A percentile compares a stretch with the other conserved stretches of the same genome.
phyloP scores from a whole-genome alignment of 2,113 vertebrate species.

The Haliaeetus leucogaster region DNA sequence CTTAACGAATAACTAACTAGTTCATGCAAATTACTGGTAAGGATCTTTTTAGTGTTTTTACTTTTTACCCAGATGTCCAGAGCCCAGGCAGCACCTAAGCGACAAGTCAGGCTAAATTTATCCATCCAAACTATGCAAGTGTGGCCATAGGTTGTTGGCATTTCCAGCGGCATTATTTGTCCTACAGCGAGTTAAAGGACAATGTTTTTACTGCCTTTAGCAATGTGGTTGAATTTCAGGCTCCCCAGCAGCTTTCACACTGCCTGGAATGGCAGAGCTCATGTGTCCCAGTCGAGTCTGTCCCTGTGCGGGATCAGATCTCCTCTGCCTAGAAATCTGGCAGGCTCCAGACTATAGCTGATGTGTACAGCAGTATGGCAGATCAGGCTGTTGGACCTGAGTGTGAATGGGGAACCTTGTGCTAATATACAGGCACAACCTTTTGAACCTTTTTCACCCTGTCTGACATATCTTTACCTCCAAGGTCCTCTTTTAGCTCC shows the following conservation, averaged over 20 bases:
- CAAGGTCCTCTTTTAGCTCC: background rate
- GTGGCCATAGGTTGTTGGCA: background rate
- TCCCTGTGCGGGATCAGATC: background rate
- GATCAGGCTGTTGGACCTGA: background rate
- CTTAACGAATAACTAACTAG: background rate
- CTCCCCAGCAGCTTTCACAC: background rate
- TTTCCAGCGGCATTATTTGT: background rate
- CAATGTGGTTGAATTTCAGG: background rate
- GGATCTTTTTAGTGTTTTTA: background rate
- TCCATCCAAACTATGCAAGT: background rate
- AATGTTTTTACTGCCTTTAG: background rate
- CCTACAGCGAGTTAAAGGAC: background rate
- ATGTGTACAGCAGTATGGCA: background rate
- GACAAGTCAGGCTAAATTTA: background rate
- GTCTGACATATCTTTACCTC: background rate
- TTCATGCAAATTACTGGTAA: background rate
- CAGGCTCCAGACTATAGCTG: background rate
- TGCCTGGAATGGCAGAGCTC: background rate
- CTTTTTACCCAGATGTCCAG: background rate
- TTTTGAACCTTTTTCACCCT: background rate
- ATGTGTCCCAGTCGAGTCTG: fast-evolving
- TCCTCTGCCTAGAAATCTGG: background rate
- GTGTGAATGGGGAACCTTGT: background rate
- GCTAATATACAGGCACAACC: background rate
- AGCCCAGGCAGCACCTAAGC: background rate